A percentile compares a stretch with the other conserved stretches of the same genome.
These are phyloP conservation scores for Drosophila quinaria DNA, from an alignment of 2,888 invertebrate genomes.

Conservation along the genomic window DNA sequence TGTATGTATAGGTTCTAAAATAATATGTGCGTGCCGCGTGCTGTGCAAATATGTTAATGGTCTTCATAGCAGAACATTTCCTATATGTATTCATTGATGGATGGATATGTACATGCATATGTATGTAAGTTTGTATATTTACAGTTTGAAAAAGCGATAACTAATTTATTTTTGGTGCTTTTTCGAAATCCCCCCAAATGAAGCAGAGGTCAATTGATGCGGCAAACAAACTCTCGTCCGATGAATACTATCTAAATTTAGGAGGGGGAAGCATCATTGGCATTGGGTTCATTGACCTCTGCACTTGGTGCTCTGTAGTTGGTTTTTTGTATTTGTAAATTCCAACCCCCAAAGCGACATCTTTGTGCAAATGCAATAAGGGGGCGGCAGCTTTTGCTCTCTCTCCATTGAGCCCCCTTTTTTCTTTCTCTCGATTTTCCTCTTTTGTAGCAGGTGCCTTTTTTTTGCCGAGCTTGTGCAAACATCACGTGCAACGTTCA, in stretches of 20 bases:
- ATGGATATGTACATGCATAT: slow-evolving; percentile 8
- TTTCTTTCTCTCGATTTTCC: background rate
- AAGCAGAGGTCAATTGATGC: slow-evolving; percentile 44
- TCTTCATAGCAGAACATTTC: slow-evolving; percentile 43
- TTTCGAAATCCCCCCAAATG: slow-evolving; percentile 23
- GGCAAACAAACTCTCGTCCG: slow-evolving; percentile 34
- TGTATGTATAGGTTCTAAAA: slow-evolving; percentile 5
- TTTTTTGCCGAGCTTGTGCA: slow-evolving; percentile 43
- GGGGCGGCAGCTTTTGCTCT: slow-evolving; percentile 45
- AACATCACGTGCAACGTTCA: slow-evolving; percentile 62
- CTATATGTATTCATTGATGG: slow-evolving; percentile 32
- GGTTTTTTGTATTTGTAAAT: slow-evolving; percentile 21
- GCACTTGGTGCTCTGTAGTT: slow-evolving; percentile 13
- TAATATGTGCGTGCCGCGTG: slow-evolving; percentile 45
- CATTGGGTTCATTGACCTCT: slow-evolving; percentile 50
- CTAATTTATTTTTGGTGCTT: slow-evolving; percentile 57
- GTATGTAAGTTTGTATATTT: slow-evolving; percentile 24
- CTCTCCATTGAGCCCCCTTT: slow-evolving; percentile 7
- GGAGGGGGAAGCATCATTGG: slow-evolving; percentile 1
- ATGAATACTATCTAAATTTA: slow-evolving; percentile 31
- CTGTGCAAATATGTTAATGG: slow-evolving; percentile 54
- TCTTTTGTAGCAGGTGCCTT: slow-evolving; percentile 53
- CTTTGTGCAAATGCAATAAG: slow-evolving; percentile 57
- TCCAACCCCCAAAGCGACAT: slow-evolving; percentile 56
- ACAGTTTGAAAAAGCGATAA: slow-evolving; percentile 47